These are phyloP conservation scores for Pteropus alecto DNA, from an alignment of 2,113 vertebrate genomes.

Conservation along the genomic window DNA sequence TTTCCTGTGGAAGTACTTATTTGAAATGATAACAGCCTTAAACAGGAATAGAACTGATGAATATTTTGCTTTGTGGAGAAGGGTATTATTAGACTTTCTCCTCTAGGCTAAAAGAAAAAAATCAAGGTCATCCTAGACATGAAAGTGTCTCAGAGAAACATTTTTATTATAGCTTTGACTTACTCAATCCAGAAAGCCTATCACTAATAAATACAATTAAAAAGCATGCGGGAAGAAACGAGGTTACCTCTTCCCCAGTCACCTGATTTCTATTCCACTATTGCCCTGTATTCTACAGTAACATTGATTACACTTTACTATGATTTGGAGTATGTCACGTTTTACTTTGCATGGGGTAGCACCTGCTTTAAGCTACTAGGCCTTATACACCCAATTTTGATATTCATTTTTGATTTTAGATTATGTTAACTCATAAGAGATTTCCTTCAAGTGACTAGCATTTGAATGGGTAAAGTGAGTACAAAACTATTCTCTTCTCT, in stretches of 20 bases:
- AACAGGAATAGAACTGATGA: constrained; percentile 13
- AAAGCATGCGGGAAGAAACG: constrained; percentile 56
- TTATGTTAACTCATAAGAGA: background rate
- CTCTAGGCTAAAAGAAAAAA: background rate
- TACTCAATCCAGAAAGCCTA: constrained; percentile 32
- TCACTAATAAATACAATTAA: constrained; percentile 4
- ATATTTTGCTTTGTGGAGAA: constrained; percentile 42
- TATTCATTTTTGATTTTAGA: background rate
- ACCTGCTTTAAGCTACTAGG: background rate
- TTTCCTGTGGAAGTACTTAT: constrained; percentile 35
- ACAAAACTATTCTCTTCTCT: background rate
- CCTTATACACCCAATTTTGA: background rate
- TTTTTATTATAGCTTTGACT: constrained; percentile 54
- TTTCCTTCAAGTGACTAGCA: background rate
- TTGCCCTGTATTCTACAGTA: background rate
- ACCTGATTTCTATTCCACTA: constrained; percentile 36
- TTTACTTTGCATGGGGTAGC: background rate
- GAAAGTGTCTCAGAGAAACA: constrained; percentile 6
- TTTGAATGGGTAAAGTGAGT: too few species aligned
- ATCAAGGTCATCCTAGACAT: background rate
- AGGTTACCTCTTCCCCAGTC: constrained; percentile 9
- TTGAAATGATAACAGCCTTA: background rate
- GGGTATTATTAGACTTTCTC: constrained; percentile 45
- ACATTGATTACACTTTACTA: background rate
- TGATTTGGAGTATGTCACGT: background rate